phyloP scores from a whole-genome alignment of 2,797 vertebrate species.

The Micromesistius poutassou region DNA sequence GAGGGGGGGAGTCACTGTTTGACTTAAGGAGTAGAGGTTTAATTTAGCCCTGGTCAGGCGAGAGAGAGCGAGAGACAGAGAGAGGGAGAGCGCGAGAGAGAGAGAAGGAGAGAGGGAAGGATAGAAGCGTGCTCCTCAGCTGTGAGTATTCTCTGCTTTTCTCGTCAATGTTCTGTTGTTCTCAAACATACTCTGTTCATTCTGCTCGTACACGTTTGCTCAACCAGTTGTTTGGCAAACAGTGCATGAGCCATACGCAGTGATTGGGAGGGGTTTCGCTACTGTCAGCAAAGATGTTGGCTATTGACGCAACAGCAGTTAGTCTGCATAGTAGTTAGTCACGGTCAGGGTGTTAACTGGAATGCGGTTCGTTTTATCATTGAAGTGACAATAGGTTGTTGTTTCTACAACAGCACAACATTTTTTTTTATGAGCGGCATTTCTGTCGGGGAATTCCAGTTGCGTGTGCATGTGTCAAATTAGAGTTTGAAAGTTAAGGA shows the following conservation, averaged over 20 bases:
- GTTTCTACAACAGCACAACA: neutral
- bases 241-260: slow-evolving; percentile 50
- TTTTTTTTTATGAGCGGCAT: neutral
- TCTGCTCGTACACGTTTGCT: slow-evolving; percentile 27
- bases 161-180: slow-evolving; percentile 16
- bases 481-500: neutral
- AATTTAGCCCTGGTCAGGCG: slow-evolving; percentile 72
- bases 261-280: slow-evolving; percentile 52
- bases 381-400: slow-evolving; percentile 10
- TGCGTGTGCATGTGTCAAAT: neutral
- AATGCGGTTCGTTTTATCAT: slow-evolving; percentile 9
- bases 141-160: slow-evolving; percentile 59
- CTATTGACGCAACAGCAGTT: slow-evolving; percentile 18
- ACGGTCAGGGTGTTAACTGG: slow-evolving; percentile 16
- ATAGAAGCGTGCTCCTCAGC: slow-evolving; percentile 38
- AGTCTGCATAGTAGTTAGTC: slow-evolving; percentile 26
- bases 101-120: slow-evolving; percentile 13
- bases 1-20: slow-evolving; percentile 65
- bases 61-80: slow-evolving; percentile 41
- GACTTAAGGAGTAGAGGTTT: slow-evolving; percentile 75
- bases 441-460: neutral
- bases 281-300: slow-evolving; percentile 50
- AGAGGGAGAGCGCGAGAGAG: slow-evolving; percentile 7
- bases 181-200: slow-evolving; percentile 27
- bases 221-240: slow-evolving; percentile 49